A percentile compares a stretch with the other conserved stretches of the same genome.
These are phyloP conservation scores for Macrochelys suwanniensis DNA, from an alignment of 2,797 vertebrate species.

Conservation along the genomic window DNA sequence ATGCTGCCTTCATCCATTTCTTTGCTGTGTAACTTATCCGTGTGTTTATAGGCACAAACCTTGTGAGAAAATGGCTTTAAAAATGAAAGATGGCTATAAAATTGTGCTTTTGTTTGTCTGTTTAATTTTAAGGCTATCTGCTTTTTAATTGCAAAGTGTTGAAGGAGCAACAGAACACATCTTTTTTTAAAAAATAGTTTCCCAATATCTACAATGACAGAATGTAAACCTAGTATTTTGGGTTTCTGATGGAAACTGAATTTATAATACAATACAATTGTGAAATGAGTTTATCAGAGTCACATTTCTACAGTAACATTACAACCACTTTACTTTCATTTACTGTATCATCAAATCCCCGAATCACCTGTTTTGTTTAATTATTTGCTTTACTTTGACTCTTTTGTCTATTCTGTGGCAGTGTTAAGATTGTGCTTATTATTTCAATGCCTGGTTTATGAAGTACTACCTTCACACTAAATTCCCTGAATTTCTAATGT, in stretches of 20 bases:
- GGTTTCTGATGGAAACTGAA: conserved; percentile 47
- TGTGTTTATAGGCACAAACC: no score
- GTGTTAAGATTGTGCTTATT: neutral
- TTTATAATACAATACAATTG: conserved; percentile 43
- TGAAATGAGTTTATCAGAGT: conserved; percentile 43
- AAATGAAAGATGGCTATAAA: neutral
- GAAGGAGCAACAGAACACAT: neutral
- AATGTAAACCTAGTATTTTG: conserved; percentile 6
- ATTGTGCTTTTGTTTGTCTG: neutral
- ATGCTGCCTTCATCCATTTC: no score
- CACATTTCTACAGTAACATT: conserved; percentile 33
- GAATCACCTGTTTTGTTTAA: conserved; percentile 40
- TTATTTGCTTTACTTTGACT: neutral
- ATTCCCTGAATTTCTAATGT: neutral
- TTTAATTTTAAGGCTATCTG: neutral
- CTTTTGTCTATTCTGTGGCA: neutral
- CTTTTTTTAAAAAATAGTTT: neutral
- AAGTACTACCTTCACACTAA: neutral
- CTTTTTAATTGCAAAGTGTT: neutral
- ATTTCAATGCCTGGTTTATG: conserved; percentile 1
- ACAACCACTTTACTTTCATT: conserved; percentile 30
- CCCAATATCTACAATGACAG: neutral
- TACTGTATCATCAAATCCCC: conserved; percentile 40
- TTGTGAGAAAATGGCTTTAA: neutral
- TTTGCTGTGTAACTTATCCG: no score